Base-by-base conservation (phyloP, 2,888 invertebrate genomes). In the Galerucella nymphaeae region DNA sequence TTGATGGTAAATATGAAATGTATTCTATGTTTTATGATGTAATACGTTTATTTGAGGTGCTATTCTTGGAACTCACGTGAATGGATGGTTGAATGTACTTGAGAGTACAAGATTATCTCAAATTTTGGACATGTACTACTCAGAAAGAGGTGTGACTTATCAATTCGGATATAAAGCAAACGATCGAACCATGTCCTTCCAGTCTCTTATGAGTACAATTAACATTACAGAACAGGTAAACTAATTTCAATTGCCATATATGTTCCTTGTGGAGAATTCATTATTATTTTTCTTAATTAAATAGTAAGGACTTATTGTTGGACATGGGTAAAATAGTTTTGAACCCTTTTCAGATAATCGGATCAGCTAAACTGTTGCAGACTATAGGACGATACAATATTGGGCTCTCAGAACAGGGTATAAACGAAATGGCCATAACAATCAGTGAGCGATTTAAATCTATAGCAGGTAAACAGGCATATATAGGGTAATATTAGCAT, bases 121-220 rank as follows among this genome's bases (percentile, higher is more conserved):
- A 72, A 71, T 80, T 42, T 64, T 80, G 9, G 80, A 80, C 65
- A 80, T 80, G 91, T 93, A 92, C 82, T 93, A 92, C 80, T 91
- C 92, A 0, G 86, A 89, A 75, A 88, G 88, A 71, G 92, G 92
- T 0, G 86, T 90, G 1, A 88, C 89, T 0, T 90, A 90, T 78
- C 88, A 91, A 30, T 83, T 86, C 0, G 85, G 85, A 45, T 87
- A 91, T n/a, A 89, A 87, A 80, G 91, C 91, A 2, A 91, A 91
- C 77, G 88, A 90, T 75, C 86, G 92, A 70, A 87, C 87, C 38
- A 80, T 84, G 0, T 85, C 89, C 57, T 89, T 90, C 79, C 82
- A 84, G 20, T 85, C 84, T 41, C 78, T 89, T 53, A 83, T 89
- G 50, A 84, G 86, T 50, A 84, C 82, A 16, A 80, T 85, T 1